Base-by-base conservation (phyloP, 2,797 vertebrate species). In the Melanogrammus aeglefinus region DNA sequence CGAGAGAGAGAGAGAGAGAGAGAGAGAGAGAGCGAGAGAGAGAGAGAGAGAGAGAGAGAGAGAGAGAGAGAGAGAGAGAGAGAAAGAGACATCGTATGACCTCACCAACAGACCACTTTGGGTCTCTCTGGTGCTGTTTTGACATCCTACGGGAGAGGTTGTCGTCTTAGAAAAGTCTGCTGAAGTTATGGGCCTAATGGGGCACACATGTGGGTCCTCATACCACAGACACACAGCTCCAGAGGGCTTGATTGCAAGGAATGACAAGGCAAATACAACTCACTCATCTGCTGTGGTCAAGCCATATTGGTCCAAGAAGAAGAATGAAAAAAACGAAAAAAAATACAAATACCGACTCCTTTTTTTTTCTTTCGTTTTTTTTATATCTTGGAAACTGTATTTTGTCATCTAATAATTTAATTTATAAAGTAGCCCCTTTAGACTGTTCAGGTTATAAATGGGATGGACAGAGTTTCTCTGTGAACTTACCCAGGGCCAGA, bases 401-500 rank as follows among this genome's bases (percentile, higher is more conserved):
- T 21, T 21, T 3, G 18, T 57, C 47, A 57, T 47, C 44, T 14
- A 47, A 10, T 13, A 3, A 47, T 47, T 13, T 47, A 57, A 24
- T 63, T 24, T 63, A 21, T 21, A 4, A 21, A 21, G 6, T 5
- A 21, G 18, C 47, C 47, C 16, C 47, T 63, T 63, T 63, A 24
- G 21, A 63, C n/a, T 24, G n/a, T 63, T 24, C 57, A 1, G 57
- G 24, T 63, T 0, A 63, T 3, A 74, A 39, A 38, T 27, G 2
- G n/a, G 21, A 74, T 73, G 14, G 47, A 51, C 18, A 21, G 4
- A 18, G 47, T 51, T 6, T 51, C 47, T 3, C 47, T 51, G 47
- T 21, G 47, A 21, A 89, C 94, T 85, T 93, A 95, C 95, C 94
- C 94, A 94, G 94, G 80, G 88, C 88, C 84, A 91, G 78, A 82